These are phyloP conservation scores for Nomada goodeniana DNA, from an alignment of 2,888 invertebrate species.

Conservation along the genomic window DNA sequence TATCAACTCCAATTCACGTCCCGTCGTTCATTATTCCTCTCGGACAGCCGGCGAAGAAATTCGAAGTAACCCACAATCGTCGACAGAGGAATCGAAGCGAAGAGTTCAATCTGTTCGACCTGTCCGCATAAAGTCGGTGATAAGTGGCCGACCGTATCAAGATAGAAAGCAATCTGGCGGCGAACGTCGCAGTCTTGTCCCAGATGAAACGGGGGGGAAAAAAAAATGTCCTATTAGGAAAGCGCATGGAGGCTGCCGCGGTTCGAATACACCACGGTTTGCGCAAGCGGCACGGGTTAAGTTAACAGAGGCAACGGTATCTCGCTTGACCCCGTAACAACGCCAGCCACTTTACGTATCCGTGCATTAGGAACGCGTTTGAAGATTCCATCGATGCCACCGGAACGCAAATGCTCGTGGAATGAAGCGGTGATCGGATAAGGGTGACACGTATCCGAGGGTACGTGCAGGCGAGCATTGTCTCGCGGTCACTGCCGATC, in stretches of 20 bases:
- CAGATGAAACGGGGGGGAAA: slow-evolving; percentile 11
- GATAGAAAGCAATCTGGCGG: slow-evolving; percentile 46
- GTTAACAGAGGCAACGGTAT: slow-evolving; percentile 60
- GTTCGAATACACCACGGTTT: slow-evolving; percentile 33
- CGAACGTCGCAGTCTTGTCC: slow-evolving; percentile 35
- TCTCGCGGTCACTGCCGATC: not conserved
- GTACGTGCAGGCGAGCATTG: not conserved
- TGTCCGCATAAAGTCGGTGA: slow-evolving; percentile 37
- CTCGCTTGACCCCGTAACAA: slow-evolving; percentile 59
- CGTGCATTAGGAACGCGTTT: slow-evolving; percentile 51
- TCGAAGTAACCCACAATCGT: not conserved
- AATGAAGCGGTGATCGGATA: slow-evolving; percentile 14
- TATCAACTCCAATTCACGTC: not conserved
- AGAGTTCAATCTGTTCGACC: slow-evolving; percentile 2
- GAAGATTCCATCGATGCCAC: slow-evolving; percentile 52
- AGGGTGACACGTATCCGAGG: slow-evolving; percentile 23
- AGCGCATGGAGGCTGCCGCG: slow-evolving; percentile 25
- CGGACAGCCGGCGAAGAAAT: not conserved
- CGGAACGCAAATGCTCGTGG: slow-evolving; percentile 43
- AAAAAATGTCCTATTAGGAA: slow-evolving; percentile 35
- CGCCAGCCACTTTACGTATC: slow-evolving; percentile 51
- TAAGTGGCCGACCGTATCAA: slow-evolving; percentile 43
- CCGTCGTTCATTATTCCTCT: not conserved
- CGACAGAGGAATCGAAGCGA: not conserved
- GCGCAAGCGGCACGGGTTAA: slow-evolving; percentile 47